These are phyloP conservation scores for Ceuthmochares aereus DNA, from an alignment of 2,113 vertebrate species.

Conservation along the genomic window DNA sequence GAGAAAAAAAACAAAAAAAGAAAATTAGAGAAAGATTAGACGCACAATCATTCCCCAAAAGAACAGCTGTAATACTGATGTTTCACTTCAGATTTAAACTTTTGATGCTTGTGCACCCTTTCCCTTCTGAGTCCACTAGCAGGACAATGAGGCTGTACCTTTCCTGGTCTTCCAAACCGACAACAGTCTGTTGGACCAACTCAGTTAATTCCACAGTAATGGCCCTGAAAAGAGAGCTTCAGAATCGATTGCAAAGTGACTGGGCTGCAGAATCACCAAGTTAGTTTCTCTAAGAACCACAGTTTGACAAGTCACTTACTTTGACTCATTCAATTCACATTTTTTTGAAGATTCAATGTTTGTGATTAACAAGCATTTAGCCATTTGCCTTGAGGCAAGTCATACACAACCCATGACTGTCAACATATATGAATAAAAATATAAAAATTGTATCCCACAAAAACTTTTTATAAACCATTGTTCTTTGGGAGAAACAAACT, in stretches of 20 bases:
- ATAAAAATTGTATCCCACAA: neutral
- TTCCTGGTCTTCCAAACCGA: neutral
- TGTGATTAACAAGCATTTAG: neutral
- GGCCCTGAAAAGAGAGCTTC: neutral
- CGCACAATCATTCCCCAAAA: neutral
- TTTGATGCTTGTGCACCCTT: neutral
- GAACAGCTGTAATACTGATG: neutral
- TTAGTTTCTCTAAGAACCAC: neutral
- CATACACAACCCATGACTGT: neutral
- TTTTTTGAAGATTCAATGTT: neutral
- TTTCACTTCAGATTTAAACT: neutral
- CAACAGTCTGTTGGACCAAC: neutral
- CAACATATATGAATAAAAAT: neutral
- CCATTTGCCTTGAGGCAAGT: neutral
- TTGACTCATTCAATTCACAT: rapidly evolving
- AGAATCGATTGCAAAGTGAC: neutral
- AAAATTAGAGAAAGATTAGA: neutral
- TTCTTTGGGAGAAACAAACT: neutral
- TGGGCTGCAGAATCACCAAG: neutral
- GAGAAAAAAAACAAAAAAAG: neutral
- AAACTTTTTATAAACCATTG: neutral
- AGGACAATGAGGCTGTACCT: neutral
- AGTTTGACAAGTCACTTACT: neutral
- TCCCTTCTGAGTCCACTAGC: neutral
- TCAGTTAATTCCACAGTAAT: neutral